Conservation (phyloP, 2,888 invertebrate species). For the Notocelia uddmanniana region DNA sequence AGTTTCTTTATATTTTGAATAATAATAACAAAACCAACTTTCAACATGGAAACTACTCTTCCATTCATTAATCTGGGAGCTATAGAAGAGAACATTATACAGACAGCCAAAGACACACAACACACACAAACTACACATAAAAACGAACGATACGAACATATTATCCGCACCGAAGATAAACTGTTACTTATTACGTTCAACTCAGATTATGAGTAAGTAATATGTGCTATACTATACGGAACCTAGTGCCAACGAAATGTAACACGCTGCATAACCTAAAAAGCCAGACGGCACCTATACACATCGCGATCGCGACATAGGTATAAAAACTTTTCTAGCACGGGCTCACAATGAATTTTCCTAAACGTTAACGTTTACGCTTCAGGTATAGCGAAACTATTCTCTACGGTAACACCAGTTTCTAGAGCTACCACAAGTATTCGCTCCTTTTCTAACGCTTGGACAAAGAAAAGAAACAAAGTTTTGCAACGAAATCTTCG, state of each 20-base stretch:
- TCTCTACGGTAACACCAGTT: slow-evolving; percentile 9
- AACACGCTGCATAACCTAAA: background rate
- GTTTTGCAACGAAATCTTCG: background rate
- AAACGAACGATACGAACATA: too few relatives aligned
- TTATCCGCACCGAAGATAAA: background rate
- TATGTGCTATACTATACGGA: background rate
- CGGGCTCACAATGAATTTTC: slow-evolving; percentile 1
- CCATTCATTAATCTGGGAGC: too few relatives aligned
- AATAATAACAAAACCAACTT: too few relatives aligned
- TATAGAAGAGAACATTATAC: too few relatives aligned
- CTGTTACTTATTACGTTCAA: background rate
- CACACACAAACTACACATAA: too few relatives aligned
- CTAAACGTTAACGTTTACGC: slow-evolving; percentile 30
- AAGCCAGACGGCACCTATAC: background rate
- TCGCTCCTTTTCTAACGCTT: slow-evolving; percentile 6
- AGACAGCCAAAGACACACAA: too few relatives aligned
- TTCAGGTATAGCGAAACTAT: slow-evolving; percentile 4
- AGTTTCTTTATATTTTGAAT: too few relatives aligned
- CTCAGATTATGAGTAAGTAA: background rate
- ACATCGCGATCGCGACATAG: slow-evolving; percentile 1
- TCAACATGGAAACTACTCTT: too few relatives aligned
- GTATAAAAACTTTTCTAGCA: slow-evolving; percentile 26
- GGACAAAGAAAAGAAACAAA: background rate
- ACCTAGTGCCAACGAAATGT: background rate
- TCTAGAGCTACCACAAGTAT: background rate